Percentiles rank a stretch among this genome's conserved stretches.
Evolutionary conservation across 2,113 vertebrate genomes (phyloP).

Genomic region (Callithrix jacchus): DNA sequence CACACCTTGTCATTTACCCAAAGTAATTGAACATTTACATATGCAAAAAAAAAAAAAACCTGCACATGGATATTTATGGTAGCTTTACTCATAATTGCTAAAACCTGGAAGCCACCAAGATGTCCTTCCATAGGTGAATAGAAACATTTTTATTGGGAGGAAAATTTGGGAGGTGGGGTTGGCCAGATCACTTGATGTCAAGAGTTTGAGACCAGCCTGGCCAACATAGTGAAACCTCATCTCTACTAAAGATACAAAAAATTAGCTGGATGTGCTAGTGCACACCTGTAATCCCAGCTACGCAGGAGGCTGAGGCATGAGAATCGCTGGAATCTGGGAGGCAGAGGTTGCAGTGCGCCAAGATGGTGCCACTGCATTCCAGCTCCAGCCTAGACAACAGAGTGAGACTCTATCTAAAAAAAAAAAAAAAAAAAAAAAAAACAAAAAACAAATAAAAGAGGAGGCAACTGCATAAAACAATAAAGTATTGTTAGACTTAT

Average conservation of each 20-base stretch:
- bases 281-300: not conserved
- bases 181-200: too few species aligned
- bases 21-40: not conserved
- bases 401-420: not conserved
- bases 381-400: not conserved
- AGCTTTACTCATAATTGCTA: not conserved
- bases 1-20: not conserved
- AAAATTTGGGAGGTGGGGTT: too few species aligned
- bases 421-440: not conserved
- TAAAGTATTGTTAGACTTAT: not conserved
- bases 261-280: not conserved
- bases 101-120: not conserved
- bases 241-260: not conserved
- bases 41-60: not conserved
- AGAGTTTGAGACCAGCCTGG: too few species aligned
- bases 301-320: not conserved
- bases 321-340: not conserved
- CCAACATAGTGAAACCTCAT: too few species aligned
- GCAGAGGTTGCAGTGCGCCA: not conserved
- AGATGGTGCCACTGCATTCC: not conserved
- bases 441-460: not conserved
- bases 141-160: not conserved
- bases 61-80: not conserved
- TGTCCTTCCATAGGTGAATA: not conserved
- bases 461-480: not conserved